These are phyloP conservation scores for Aporophyla nigra DNA, from an alignment of 2,888 invertebrate genomes.

Conservation along the genomic window DNA sequence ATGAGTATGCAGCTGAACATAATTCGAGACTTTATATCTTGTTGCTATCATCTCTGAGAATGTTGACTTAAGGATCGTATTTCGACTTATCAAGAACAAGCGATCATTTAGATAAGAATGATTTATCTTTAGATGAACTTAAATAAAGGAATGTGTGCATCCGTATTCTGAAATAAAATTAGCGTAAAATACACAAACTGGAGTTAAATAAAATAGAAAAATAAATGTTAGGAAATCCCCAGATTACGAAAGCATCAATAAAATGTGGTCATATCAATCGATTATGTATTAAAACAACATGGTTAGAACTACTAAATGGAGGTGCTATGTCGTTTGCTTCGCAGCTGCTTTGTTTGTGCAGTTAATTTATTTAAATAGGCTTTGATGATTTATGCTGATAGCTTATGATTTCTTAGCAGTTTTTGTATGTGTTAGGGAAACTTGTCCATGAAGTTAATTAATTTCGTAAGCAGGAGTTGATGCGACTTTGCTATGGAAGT, in stretches of 20 bases:
- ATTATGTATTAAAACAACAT: conserved; percentile 53
- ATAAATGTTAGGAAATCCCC: conserved; percentile 59
- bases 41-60: conserved; percentile 7
- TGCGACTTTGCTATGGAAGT: background rate
- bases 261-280: conserved; percentile 61
- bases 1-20: conserved; percentile 7
- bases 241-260: conserved; percentile 54
- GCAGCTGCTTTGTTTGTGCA: conserved; percentile 42
- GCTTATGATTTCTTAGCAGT: background rate
- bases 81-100: conserved; percentile 25
- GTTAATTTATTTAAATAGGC: conserved; percentile 39
- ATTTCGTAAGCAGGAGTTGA: background rate
- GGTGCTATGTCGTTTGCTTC: conserved; percentile 29
- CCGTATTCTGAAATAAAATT: background rate
- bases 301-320: conserved; percentile 42
- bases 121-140: conserved; percentile 33
- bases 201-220: conserved; percentile 14
- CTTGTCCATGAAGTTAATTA: background rate
- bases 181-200: conserved; percentile 2
- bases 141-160: conserved; percentile 4
- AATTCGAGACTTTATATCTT: background rate
- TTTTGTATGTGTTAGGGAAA: conserved; percentile 5
- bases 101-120: conserved; percentile 29
- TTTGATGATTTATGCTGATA: conserved; percentile 22
- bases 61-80: conserved; percentile 31